Evolutionary conservation across 2,888 invertebrate genomes (phyloP), one percentile per base, ranked within the genome.

Genomic region (Clepsis dumicolana): DNA sequence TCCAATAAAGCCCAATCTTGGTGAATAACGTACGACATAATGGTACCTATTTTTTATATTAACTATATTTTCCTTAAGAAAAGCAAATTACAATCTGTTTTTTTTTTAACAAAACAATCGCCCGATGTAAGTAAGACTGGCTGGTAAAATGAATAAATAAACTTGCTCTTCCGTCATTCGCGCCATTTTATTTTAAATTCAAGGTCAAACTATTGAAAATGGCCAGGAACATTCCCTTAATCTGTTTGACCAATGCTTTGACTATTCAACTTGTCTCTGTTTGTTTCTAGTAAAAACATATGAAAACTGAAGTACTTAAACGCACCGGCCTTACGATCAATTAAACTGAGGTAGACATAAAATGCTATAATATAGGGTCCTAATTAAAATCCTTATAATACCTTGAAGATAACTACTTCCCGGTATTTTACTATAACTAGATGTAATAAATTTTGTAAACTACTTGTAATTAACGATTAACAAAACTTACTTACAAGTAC

Each of bases 361-460:
- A 70, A 35, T 64, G 25, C 53, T 80, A 82, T 81, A 77, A 78
- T 79, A 75, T 79, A 83, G 69, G 65, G 67, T 67, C 72, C 61
- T 73, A 75, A 77, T 80, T 77, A 75, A 73, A 69, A 72, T 70
- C 60, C 71, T 68, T 63, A 50, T 44, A 67, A 67, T 74, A 74
- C 72, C 73, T 70, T 70, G 74, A 72, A 71, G 71, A 70, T 70
- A 75, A 71, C 70, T 57, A 72, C 71, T 70, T 72, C 74, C 72
- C 70, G 66, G 54, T 72, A 74, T 67, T 1, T 18, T 18, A 18
- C 8, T 53, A 48, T 70, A 50, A 68, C 72, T 60, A 66, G 68
- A 71, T 65, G 60, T 69, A 68, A 68, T 65, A 66, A 67, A 48
- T 10, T 21, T 21, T 48, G 18, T 48, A 21, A 21, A 21, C 21